Base-by-base conservation (phyloP, 2,888 invertebrate genomes). In the Xestia ashworthii region DNA sequence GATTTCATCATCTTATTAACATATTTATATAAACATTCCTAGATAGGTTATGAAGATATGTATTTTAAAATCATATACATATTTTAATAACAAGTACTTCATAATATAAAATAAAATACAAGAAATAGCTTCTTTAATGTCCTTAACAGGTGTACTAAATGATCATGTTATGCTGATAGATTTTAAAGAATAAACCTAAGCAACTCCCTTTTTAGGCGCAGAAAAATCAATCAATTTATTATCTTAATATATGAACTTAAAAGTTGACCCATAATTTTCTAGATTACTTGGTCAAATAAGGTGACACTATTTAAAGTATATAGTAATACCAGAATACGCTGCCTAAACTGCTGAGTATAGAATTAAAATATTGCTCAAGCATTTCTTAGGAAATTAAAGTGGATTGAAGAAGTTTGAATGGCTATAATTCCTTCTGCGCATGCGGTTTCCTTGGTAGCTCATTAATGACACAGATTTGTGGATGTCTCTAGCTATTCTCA, bases 21-120 rank as follows among this genome's bases (percentile, higher is more conserved):
- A 50, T 25, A 64, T 38, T 50, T 14, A 32, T 1, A 60, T 53
- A 65, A 69, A 44, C 9, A 55, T 48, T 66, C 38, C 0, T 9
- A 53, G 14, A 65, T 72, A 4, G 6, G 9, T n/a, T 25, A 50
- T 9, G 16, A 14, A 50, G 25, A 53, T 78, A 44, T 0, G 64
- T 74, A 48, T 75, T 74, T 74, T 16, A 58, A 14, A 55, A 55
- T 55, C 55, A 58, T 16, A 50, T 76, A 32, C 2, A 75, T 58
- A 48, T 74, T 74, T 74, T 25, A 50, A 46, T 16, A 32, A 22
- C 8, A 55, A 19, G 9, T 48, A 66, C 4, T 11, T 5, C 1
- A n/a, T n/a, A 44, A 3, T 8, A 14, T 65, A 65, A 44, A 25
- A 25, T 44, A 5, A 53, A 6, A 19, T 5, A 25, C 8, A 44